Conservation (phyloP, 2,888 invertebrate genomes). For the Seira ritae region DNA sequence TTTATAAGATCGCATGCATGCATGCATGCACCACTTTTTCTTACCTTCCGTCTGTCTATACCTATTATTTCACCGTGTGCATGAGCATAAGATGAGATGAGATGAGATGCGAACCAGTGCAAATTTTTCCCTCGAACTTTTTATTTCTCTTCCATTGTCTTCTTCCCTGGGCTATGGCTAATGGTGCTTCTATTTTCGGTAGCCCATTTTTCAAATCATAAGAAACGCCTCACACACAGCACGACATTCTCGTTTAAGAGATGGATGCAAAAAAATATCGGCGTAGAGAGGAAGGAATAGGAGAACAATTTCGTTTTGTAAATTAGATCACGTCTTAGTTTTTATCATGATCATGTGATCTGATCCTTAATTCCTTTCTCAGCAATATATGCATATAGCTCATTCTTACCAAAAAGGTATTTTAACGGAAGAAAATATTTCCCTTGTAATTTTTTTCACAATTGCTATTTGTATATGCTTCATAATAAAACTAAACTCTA, state of each 20-base stretch:
- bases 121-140: too few species aligned
- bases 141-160: neutral
- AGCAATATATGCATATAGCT: too few species aligned
- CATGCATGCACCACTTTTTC: neutral
- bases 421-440: too few species aligned
- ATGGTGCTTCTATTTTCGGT: conserved; percentile 33
- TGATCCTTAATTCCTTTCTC: neutral
- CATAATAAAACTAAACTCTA: too few species aligned
- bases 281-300: neutral
- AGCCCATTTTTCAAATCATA: conserved; percentile 58
- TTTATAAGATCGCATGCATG: neutral
- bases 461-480: too few species aligned
- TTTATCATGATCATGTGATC: conserved; percentile 10
- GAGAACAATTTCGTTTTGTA: conserved; percentile 35
- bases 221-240: conserved; percentile 30
- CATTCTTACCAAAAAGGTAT: too few species aligned
- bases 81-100: too few species aligned
- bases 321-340: conserved; percentile 57
- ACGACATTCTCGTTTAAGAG: conserved; percentile 40
- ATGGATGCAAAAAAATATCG: conserved; percentile 7
- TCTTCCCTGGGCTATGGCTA: conserved; percentile 7
- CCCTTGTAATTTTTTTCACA: too few species aligned
- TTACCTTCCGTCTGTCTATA: neutral
- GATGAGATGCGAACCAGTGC: too few species aligned
- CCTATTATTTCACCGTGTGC: neutral